A percentile compares a stretch with the other conserved stretches of the same genome.
Evolutionary conservation across 2,113 vertebrate genomes (phyloP).

Genomic region (Erythrolamprus reginae): DNA sequence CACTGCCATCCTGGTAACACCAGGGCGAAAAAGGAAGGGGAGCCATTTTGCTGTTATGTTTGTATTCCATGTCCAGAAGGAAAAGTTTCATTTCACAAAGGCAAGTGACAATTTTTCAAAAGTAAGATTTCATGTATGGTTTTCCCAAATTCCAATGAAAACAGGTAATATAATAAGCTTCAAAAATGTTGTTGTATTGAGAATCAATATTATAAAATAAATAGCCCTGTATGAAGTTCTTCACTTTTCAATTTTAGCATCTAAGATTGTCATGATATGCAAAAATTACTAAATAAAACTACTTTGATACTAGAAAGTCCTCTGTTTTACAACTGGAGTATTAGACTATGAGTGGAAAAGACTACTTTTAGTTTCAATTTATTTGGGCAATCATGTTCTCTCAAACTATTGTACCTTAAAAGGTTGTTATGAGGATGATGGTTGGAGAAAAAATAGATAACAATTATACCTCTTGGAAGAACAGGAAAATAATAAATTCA

Average conservation of each 20-base stretch:
- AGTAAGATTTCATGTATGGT: background rate
- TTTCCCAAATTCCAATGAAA: background rate
- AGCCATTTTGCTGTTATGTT: background rate
- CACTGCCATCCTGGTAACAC: background rate
- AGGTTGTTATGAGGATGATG: background rate
- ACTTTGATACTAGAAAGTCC: background rate
- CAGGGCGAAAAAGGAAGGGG: background rate
- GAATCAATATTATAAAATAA: background rate
- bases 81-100: background rate
- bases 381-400: background rate
- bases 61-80: background rate
- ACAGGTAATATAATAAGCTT: background rate
- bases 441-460: background rate
- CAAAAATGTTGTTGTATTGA: background rate
- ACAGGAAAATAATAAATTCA: background rate
- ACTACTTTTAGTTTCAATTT: background rate
- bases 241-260: background rate
- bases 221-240: background rate
- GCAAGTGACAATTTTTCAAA: background rate
- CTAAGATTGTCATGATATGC: background rate
- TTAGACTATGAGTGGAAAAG: background rate
- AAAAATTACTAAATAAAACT: background rate
- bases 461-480: background rate
- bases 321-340: too few species aligned
- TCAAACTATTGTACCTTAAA: background rate